These are phyloP conservation scores for Macrochelys suwanniensis DNA, from an alignment of 2,797 vertebrate species.

Conservation along the genomic window DNA sequence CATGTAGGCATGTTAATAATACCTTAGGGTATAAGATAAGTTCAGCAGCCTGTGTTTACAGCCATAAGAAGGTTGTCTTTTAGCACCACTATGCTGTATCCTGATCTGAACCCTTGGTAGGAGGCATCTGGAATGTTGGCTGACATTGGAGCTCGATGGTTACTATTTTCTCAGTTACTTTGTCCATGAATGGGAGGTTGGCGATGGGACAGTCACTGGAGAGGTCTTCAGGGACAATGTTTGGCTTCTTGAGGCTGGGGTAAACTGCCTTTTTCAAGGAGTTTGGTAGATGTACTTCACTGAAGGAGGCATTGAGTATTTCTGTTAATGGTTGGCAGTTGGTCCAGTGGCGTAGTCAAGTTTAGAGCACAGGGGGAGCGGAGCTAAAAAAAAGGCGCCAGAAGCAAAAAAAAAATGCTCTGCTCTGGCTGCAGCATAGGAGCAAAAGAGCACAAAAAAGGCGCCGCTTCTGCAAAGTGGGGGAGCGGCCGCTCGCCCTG, in stretches of 20 bases:
- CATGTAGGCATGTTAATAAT: neutral
- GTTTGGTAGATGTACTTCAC: neutral
- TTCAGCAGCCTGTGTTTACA: fast-evolving
- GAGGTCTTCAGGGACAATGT: neutral
- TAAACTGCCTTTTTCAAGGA: neutral
- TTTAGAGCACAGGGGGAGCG: no score
- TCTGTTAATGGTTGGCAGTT: neutral
- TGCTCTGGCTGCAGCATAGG: no score
- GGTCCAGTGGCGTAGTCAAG: no score
- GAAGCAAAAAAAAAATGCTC: no score
- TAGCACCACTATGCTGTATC: neutral
- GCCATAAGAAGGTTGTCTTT: neutral
- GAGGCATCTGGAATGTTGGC: neutral
- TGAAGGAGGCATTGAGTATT: neutral
- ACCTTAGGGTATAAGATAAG: neutral
- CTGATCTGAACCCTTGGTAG: neutral
- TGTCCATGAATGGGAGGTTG: neutral
- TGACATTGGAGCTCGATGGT: neutral
- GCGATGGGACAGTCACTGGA: neutral
- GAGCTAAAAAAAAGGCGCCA: no score
- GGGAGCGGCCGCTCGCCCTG: no score
- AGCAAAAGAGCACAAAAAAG: no score
- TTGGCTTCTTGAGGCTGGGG: neutral
- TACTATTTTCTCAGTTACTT: neutral
- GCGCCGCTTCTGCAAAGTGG: no score